Percentiles rank a stretch among this genome's conserved stretches.
Conservation (phyloP, 1,140 invertebrate genomes). For the Panulirus ornatus region DNA sequence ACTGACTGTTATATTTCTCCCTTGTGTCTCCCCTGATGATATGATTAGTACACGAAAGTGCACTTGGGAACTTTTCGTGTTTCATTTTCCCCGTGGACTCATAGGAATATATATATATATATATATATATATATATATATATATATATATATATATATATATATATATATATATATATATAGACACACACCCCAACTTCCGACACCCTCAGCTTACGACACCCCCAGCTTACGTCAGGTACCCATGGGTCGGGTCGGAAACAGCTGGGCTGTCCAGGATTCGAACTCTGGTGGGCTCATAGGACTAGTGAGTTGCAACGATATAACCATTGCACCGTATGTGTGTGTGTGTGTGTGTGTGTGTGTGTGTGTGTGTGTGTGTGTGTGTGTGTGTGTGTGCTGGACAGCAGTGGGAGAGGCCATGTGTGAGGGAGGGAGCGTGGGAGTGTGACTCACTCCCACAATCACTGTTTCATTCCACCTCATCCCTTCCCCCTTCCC, state of each 20-base stretch:
- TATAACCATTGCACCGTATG: background rate
- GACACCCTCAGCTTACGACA: background rate
- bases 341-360: constrained; percentile 10
- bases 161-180: background rate
- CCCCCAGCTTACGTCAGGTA: background rate
- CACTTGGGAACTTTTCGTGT: too few species aligned
- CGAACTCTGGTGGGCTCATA: background rate
- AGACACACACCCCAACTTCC: background rate
- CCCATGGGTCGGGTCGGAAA: background rate
- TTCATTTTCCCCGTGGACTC: too few species aligned
- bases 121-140: background rate
- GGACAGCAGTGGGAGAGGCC: background rate
- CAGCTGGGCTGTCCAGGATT: background rate
- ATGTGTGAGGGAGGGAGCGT: background rate
- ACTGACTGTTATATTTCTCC: too few species aligned
- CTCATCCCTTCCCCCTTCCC: background rate
- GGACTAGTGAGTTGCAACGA: background rate
- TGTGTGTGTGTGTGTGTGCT: too few species aligned
- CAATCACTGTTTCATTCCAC: background rate
- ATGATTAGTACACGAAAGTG: too few species aligned
- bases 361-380: too few species aligned
- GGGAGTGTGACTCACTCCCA: background rate
- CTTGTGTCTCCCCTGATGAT: too few species aligned
- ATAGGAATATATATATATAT: too few species aligned
- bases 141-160: background rate